These are phyloP conservation scores for Alauda arvensis DNA, from an alignment of 2,797 vertebrate species.

Conservation along the genomic window DNA sequence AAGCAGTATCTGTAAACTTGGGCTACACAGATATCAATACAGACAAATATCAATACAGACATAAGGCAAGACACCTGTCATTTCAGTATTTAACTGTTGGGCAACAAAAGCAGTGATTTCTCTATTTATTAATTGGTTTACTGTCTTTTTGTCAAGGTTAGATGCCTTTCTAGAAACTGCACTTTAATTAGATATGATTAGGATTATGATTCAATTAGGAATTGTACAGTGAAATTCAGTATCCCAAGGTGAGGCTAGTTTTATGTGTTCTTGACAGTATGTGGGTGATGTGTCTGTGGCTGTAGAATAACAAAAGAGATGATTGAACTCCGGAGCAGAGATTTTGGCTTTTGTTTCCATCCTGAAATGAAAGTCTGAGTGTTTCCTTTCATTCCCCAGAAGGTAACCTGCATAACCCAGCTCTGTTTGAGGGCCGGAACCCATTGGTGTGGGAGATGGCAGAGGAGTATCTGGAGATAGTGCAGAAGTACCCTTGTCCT, in stretches of 20 bases:
- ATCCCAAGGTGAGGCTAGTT: background rate
- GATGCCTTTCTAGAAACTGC: background rate
- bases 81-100: background rate
- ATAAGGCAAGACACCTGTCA: background rate
- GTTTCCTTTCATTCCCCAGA: slow-evolving; percentile 69
- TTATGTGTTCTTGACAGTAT: background rate
- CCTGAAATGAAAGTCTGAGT: background rate
- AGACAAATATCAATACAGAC: background rate
- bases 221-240: background rate
- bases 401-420: slow-evolving; percentile 95
- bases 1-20: background rate
- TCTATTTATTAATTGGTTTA: background rate
- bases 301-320: background rate
- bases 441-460: slow-evolving; percentile 95
- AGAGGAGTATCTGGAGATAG: slow-evolving; percentile 92
- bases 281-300: background rate
- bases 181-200: background rate
- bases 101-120: background rate
- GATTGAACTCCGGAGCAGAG: background rate
- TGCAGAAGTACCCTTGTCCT: slow-evolving; percentile 83
- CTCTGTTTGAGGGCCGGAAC: slow-evolving; percentile 89
- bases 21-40: background rate
- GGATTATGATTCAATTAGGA: background rate
- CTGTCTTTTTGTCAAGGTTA: background rate
- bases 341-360: background rate